A percentile compares a stretch with the other conserved stretches of the same genome.
These are phyloP conservation scores for Drosophila fuyamai DNA, from an alignment of 1,140 invertebrate genomes.

Conservation along the genomic window DNA sequence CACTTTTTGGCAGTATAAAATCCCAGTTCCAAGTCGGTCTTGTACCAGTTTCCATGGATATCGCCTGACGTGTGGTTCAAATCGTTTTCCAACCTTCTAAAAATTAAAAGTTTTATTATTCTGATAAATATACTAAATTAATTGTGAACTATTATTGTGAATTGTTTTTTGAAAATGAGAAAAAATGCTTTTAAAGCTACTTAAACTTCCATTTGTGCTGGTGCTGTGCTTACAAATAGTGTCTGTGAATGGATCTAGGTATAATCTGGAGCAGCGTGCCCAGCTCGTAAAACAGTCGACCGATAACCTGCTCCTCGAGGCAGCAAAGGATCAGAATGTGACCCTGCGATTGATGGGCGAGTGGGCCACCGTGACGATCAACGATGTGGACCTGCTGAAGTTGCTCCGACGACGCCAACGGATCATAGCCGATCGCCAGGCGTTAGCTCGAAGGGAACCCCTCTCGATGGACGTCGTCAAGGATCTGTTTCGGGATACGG, in stretches of 20 bases:
- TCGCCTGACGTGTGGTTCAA: constrained; percentile 3
- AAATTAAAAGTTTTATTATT: not conserved
- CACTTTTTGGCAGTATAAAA: constrained; percentile 44
- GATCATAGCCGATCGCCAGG: constrained; percentile 9
- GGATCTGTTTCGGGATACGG: constrained; percentile 47
- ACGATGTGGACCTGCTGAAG: constrained; percentile 57
- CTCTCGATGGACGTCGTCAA: constrained; percentile 39
- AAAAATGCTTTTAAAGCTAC: constrained; percentile 20
- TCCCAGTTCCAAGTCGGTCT: not conserved
- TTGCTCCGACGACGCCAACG: constrained; percentile 34
- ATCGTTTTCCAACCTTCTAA: not conserved
- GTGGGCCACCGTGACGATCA: constrained; percentile 54
- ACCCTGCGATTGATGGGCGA: constrained; percentile 67
- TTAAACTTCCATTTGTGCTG: not conserved
- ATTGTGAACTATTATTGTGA: not conserved
- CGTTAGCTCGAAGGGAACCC: constrained; percentile 23
- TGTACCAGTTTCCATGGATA: constrained; percentile 19
- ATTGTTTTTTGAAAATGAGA: constrained; percentile 18
- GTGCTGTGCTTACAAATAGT: constrained; percentile 22
- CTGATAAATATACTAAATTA: not conserved
- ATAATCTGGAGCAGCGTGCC: constrained; percentile 7
- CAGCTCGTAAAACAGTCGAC: constrained; percentile 9
- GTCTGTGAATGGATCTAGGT: not conserved
- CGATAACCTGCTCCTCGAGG: constrained; percentile 50
- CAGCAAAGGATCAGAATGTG: constrained; percentile 61